Evolutionary conservation across 2,797 vertebrate species (phyloP), one percentile per base, ranked within the genome.

Genomic region (Sciaenops ocellatus): DNA sequence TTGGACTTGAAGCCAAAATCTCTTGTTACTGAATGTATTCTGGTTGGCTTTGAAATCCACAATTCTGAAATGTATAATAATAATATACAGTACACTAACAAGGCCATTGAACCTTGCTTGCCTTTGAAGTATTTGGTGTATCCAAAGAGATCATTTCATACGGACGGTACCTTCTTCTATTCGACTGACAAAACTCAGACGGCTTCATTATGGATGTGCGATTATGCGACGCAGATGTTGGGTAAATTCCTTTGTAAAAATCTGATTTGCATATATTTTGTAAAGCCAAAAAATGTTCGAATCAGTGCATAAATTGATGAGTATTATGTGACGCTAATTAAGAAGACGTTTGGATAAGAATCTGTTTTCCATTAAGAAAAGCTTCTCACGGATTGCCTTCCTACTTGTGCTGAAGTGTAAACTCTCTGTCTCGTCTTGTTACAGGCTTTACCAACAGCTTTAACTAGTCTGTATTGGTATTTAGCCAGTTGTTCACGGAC

Each of bases 21-120:
- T 78, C 48, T 44, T 51, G 59, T 64, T 75, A 61, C 41, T 91
- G 91, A 95, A 94, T 95, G 94, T 95, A 93, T 87, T 88, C 83
- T 54, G 50, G 69, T 81, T 16, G 60, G 72, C 80, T 87, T 73
- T 85, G 70, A 79, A 84, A 84, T 54, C 17, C 47, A 59, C 55
- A 11, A 74, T 59, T 79, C 38, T 65, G n/a, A 78, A 62, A 60
- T 81, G 68, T 87, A 42, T 73, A 56, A 70, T 38, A 54, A 68
- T 38, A 17, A 74, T 55, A 22, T 72, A 68, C 42, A 51, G 59
- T 64, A 75, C 79, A 88, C 76, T 79, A 76, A 85, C 70, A 61
- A 85, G 83, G 83, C 79, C 70, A 56, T 79, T 46, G 63, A 83
- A 84, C 82, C 83, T 87, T 55, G 30, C 76, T 79, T 88, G 90